Evolutionary conservation across 1,140 invertebrate genomes (phyloP).

Genomic region (Trypoxylus dichotomus): DNA sequence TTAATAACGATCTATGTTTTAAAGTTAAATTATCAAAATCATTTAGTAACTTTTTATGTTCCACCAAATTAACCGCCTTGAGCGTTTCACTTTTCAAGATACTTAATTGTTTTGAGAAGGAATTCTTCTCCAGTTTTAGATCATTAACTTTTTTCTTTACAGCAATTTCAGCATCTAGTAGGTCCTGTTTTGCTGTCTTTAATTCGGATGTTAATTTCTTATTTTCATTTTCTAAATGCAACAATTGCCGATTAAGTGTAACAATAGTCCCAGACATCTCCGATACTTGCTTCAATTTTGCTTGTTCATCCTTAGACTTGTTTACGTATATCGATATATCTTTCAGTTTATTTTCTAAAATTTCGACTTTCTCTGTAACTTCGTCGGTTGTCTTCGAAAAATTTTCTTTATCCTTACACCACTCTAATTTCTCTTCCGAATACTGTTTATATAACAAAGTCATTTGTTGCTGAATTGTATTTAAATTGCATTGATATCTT

Average conservation of each 20-base stretch:
- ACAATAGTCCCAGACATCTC: constrained; percentile 42
- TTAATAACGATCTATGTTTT: constrained; percentile 49
- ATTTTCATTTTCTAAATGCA: constrained; percentile 48
- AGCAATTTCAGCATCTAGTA: constrained; percentile 45
- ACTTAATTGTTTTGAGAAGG: constrained; percentile 45
- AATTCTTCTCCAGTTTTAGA: constrained; percentile 45
- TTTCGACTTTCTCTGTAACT: constrained; percentile 36
- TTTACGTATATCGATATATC: constrained; percentile 28
- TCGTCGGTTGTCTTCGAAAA: constrained; percentile 28
- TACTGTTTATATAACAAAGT: constrained; percentile 45
- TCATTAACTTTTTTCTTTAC: constrained; percentile 48
- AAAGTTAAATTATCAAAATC: constrained; percentile 51
- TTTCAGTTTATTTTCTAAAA: constrained; percentile 35
- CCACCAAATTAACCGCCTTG: constrained; percentile 46
- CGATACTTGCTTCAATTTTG: constrained; percentile 41
- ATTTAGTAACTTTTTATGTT: constrained; percentile 48
- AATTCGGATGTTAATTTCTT: constrained; percentile 48
- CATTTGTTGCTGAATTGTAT: constrained; percentile 40
- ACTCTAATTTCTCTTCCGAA: constrained; percentile 41
- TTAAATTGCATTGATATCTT: constrained; percentile 39
- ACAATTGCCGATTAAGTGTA: constrained; percentile 45
- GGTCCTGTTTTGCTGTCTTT: constrained; percentile 48
- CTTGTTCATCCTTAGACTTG: constrained; percentile 19
- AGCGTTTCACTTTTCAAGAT: constrained; percentile 47
- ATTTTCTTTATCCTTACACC: constrained; percentile 41